A percentile compares a stretch with the other conserved stretches of the same genome.
These are phyloP conservation scores for Philaenus spumarius DNA, from an alignment of 1,140 invertebrate species.

Conservation along the genomic window DNA sequence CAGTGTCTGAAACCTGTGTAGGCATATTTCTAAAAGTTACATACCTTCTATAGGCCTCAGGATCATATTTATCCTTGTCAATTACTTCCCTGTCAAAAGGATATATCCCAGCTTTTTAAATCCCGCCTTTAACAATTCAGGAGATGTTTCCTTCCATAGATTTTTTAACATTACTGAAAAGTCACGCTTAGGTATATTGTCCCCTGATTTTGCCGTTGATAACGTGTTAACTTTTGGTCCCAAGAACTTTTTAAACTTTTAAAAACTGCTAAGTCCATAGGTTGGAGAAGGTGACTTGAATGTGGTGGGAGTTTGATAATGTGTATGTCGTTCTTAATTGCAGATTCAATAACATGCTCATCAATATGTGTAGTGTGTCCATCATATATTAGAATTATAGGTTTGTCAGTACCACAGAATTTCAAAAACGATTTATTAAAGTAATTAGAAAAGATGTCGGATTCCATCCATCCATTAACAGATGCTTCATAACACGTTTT, in stretches of 20 bases:
- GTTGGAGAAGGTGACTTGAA: not conserved
- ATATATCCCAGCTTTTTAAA: not conserved
- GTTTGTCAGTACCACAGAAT: not conserved
- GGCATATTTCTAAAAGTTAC: no score
- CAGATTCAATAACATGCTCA: not conserved
- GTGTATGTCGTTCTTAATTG: conserved; percentile 2
- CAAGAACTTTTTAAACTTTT: no score
- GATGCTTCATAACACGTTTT: not conserved
- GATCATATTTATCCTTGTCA: no score
- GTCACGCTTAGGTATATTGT: not conserved
- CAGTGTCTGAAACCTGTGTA: no score
- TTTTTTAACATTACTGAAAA: no score
- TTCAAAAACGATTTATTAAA: not conserved
- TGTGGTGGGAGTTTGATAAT: conserved; percentile 1
- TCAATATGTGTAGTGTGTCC: conserved; percentile 5
- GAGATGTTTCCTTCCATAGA: not conserved
- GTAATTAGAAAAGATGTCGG: conserved; percentile 1
- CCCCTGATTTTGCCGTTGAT: not conserved
- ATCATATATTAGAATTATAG: not conserved
- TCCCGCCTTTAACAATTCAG: not conserved
- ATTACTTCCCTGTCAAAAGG: no score
- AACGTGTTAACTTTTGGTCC: no score
- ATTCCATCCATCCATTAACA: conserved; percentile 8
- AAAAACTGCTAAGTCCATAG: no score
- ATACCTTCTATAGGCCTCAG: no score